These are phyloP conservation scores for Ormyrus thymus DNA, from an alignment of 2,888 invertebrate genomes.

Conservation along the genomic window DNA sequence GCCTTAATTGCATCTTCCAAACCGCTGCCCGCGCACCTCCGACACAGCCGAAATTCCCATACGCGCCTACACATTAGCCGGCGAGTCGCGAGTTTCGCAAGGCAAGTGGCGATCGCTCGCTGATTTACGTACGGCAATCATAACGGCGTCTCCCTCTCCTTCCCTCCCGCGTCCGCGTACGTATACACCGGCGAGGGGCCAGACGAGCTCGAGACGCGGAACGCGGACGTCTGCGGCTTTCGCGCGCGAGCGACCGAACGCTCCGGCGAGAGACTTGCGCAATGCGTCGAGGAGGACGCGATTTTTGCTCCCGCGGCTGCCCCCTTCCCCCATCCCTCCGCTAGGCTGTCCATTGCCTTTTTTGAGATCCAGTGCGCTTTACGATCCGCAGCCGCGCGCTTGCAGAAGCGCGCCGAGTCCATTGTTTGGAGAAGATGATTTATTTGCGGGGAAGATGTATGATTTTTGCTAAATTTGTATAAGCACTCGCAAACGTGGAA, in stretches of 20 bases:
- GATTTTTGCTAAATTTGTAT: no score
- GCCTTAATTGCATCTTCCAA: background rate
- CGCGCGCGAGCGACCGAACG: background rate
- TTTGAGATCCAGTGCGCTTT: no score
- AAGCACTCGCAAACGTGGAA: no score
- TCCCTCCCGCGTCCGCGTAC: background rate
- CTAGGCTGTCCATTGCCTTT: no score
- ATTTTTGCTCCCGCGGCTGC: background rate
- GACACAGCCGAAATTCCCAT: background rate
- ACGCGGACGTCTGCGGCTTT: conserved; percentile 41
- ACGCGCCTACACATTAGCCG: background rate
- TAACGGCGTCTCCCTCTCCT: conserved; percentile 52
- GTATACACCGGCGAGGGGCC: background rate
- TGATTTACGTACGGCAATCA: conserved; percentile 62
- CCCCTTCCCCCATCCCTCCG: background rate
- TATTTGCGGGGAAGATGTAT: no score
- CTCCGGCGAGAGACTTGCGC: conserved; percentile 9
- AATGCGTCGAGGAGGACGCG: conserved; percentile 5
- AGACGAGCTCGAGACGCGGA: conserved; percentile 44
- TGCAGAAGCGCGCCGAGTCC: no score
- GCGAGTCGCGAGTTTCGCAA: conserved; percentile 56
- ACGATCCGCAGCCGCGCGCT: no score
- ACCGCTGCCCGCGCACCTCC: background rate
- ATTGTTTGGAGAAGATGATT: no score
- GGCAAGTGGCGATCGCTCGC: conserved; percentile 49